A percentile compares a stretch with the other conserved stretches of the same genome.
Conservation (phyloP, 2,113 vertebrate genomes). For the Benitochromis conjunctus region DNA sequence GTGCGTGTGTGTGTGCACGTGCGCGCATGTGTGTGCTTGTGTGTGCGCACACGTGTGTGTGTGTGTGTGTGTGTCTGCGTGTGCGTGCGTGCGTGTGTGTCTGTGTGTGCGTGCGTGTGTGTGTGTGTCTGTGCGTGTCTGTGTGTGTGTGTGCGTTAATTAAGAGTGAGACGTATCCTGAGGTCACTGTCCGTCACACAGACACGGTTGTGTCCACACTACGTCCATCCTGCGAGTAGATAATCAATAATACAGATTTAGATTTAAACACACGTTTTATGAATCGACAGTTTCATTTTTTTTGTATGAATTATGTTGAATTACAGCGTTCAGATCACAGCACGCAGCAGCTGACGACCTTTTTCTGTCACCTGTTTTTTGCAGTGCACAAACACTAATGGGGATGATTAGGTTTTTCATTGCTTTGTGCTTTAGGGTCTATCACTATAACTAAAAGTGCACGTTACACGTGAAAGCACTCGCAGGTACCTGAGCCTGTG, state of each 20-base stretch:
- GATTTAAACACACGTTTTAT: not conserved
- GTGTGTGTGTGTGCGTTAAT: not conserved
- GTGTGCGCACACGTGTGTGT: too few relatives aligned
- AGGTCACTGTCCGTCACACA: not conserved
- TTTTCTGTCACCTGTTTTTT: not conserved
- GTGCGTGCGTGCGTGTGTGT: too few relatives aligned
- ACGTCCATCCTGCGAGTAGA: not conserved
- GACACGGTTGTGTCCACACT: not conserved
- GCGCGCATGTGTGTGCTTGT: too few relatives aligned
- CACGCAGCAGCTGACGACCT: not conserved
- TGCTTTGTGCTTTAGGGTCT: not conserved
- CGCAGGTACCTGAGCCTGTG: not conserved
- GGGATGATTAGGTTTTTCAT: not conserved
- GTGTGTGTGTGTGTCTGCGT: too few relatives aligned
- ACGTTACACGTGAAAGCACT: not conserved
- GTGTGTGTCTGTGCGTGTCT: too few relatives aligned
- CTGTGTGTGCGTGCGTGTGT: too few relatives aligned
- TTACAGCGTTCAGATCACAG: not conserved
- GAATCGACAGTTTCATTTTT: not conserved
- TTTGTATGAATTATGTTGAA: not conserved
- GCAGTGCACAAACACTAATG: not conserved
- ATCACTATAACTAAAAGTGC: not conserved
- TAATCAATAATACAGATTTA: not conserved
- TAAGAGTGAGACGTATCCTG: not conserved
- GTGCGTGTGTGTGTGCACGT: too few relatives aligned